These are phyloP conservation scores for Accipiter virgatus DNA, from an alignment of 2,113 vertebrate species.

Conservation along the genomic window DNA sequence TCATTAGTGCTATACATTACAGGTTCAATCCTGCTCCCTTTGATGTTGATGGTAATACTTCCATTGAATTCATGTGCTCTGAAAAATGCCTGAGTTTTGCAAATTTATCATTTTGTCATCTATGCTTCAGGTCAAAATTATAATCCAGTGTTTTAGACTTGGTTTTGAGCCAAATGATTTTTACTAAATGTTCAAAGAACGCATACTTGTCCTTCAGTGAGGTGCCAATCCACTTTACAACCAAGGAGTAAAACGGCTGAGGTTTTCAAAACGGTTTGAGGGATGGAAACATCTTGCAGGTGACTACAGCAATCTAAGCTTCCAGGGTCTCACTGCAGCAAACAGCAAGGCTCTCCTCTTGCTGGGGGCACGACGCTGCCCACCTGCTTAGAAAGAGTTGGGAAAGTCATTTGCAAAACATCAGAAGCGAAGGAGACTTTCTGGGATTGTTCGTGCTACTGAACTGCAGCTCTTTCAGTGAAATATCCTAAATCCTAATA, in stretches of 20 bases:
- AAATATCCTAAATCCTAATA: neutral
- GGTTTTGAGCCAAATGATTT: neutral
- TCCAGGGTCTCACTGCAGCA: neutral
- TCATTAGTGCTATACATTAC: neutral
- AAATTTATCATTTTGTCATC: slow-evolving; percentile 47
- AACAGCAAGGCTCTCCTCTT: neutral
- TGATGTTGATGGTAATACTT: neutral
- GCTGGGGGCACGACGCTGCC: neutral
- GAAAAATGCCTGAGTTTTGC: slow-evolving; percentile 20
- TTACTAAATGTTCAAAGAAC: neutral
- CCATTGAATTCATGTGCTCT: neutral
- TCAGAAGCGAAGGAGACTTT: neutral
- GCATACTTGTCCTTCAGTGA: neutral
- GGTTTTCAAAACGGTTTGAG: neutral
- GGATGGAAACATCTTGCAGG: neutral
- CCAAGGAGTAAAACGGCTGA: neutral
- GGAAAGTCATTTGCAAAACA: neutral
- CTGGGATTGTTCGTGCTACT: neutral
- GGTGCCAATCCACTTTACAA: neutral
- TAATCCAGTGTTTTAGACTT: neutral
- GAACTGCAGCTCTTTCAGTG: neutral
- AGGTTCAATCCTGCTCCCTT: slow-evolving; percentile 44
- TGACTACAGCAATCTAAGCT: neutral
- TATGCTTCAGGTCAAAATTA: slow-evolving; percentile 7
- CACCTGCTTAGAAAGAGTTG: neutral